A percentile compares a stretch with the other conserved stretches of the same genome.
Evolutionary conservation across 2,888 invertebrate species (phyloP).

Genomic region (Caenorhabditis imperialis): DNA sequence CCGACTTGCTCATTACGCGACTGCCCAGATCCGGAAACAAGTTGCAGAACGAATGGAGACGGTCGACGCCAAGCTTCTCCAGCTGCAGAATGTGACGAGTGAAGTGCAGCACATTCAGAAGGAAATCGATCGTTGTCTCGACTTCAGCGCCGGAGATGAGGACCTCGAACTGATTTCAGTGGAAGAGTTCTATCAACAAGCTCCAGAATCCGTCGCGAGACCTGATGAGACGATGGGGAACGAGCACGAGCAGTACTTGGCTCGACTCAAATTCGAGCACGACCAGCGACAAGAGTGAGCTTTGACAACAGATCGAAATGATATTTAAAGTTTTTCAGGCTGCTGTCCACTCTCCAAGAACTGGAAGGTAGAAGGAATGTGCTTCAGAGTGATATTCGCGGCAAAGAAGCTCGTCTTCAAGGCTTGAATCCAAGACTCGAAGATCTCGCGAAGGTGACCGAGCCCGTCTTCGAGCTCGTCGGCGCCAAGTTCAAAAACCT

Average conservation of each 20-base stretch:
- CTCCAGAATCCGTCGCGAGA: constrained; percentile 47
- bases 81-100: constrained; percentile 67
- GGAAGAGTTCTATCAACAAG: constrained; percentile 66
- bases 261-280: constrained; percentile 65
- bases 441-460: constrained; percentile 39
- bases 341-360: constrained; percentile 63
- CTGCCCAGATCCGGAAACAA: constrained; percentile 51
- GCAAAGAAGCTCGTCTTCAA: constrained; percentile 66
- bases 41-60: constrained; percentile 44
- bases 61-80: constrained; percentile 65
- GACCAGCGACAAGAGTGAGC: constrained; percentile 62
- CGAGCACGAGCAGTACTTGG: constrained; percentile 66
- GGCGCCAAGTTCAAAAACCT: constrained; percentile 54
- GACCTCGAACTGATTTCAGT: constrained; percentile 65
- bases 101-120: constrained; percentile 72
- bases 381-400: constrained; percentile 68
- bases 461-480: constrained; percentile 60
- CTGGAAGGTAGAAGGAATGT: constrained; percentile 67
- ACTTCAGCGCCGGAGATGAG: constrained; percentile 69
- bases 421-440: constrained; percentile 59
- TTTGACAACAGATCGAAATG: not conserved
- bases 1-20: constrained; percentile 55
- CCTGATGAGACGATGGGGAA: constrained; percentile 57
- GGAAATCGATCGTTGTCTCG: constrained; percentile 67
- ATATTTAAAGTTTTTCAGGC: constrained; percentile 43